These are phyloP conservation scores for Felis catus DNA, from an alignment of 2,113 vertebrate species.

Conservation along the genomic window F.catus_Fca126_mat1.0 CM031428.1:45798501-45799000, in stretches of 20 bases:
- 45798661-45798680: background rate
- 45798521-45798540: background rate
- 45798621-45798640: background rate
- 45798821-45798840: background rate
- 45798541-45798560: background rate
- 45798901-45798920: background rate
- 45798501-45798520: background rate
- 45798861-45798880: background rate
- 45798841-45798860: background rate
- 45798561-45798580: background rate
- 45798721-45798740: background rate
- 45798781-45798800: background rate
- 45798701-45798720: background rate
- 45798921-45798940: background rate
- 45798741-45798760: background rate
- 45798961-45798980: background rate
- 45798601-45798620: background rate
- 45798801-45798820: background rate
- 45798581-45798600: background rate
- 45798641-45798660: background rate
- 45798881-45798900: background rate
- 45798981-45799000: background rate
- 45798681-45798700: no score
- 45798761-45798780: background rate
- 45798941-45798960: background rate